These are phyloP conservation scores for Archaeoteleia sp. DNA, from an alignment of 2,888 invertebrate species.

Conservation along the genomic window DNA sequence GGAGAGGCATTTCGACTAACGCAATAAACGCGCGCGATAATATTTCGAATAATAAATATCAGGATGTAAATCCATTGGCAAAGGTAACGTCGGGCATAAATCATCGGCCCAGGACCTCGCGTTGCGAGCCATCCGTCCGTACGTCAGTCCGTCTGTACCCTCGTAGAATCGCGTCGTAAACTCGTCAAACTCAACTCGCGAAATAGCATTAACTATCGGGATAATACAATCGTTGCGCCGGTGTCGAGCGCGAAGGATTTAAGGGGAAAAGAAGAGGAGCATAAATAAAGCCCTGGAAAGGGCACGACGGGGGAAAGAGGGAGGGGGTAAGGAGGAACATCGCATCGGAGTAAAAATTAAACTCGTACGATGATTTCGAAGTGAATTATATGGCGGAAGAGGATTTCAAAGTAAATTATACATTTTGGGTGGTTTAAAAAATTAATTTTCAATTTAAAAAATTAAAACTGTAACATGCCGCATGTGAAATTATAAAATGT, in stretches of 20 bases:
- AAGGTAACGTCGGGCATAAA: conserved; percentile 74
- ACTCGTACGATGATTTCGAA: too few relatives aligned
- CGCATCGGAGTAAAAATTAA: too few relatives aligned
- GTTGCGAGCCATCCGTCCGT: conserved; percentile 60
- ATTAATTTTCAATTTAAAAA: too few relatives aligned
- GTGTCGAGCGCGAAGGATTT: conserved; percentile 49
- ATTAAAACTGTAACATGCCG: too few relatives aligned
- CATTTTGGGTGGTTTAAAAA: too few relatives aligned
- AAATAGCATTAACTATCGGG: conserved; percentile 73
- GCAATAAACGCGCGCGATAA: conserved; percentile 73
- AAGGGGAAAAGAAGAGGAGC: conserved; percentile 42
- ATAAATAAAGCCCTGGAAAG: too few relatives aligned
- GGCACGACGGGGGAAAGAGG: too few relatives aligned
- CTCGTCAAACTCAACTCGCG: conserved; percentile 73
- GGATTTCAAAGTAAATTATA: too few relatives aligned
- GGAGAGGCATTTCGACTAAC: conserved; percentile 68
- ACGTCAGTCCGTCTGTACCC: conserved; percentile 59
- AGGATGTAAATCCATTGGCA: conserved; percentile 74
- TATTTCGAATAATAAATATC: conserved; percentile 74
- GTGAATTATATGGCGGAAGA: too few relatives aligned
- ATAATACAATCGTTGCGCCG: conserved; percentile 72
- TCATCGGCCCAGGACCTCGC: conserved; percentile 64
- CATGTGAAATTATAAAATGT: too few relatives aligned
- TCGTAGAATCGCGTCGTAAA: conserved; percentile 71
- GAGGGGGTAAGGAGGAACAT: too few relatives aligned